A percentile compares a stretch with the other conserved stretches of the same genome.
Conservation (phyloP, 2,113 vertebrate genomes). For the Crotalus horridus region DNA sequence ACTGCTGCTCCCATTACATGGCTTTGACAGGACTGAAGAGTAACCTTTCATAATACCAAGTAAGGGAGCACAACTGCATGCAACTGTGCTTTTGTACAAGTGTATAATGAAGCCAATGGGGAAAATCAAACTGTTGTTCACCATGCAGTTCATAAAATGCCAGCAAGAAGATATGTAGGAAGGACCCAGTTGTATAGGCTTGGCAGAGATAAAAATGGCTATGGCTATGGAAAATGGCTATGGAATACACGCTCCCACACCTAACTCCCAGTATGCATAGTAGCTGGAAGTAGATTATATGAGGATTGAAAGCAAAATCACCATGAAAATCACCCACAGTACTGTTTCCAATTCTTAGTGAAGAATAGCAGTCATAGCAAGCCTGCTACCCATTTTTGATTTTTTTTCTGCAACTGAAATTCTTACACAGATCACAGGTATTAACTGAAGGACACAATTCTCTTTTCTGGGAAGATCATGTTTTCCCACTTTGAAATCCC, state of each 20-base stretch:
- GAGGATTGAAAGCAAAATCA: neutral
- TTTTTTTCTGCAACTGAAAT: neutral
- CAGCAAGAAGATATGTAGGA: neutral
- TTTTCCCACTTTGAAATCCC: neutral
- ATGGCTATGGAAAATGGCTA: neutral
- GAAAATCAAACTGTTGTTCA: neutral
- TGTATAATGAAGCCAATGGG: neutral
- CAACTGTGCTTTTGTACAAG: neutral
- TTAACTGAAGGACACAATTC: neutral
- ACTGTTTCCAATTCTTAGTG: neutral
- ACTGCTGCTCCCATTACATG: neutral
- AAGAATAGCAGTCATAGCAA: neutral
- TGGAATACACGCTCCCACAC: neutral
- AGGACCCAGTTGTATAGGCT: neutral
- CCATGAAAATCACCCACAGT: neutral
- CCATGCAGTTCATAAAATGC: neutral
- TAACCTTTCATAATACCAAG: neutral
- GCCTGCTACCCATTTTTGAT: neutral
- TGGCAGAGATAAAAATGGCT: neutral
- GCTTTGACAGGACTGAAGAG: neutral
- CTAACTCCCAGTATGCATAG: neutral
- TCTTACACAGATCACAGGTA: neutral
- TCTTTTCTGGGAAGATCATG: neutral
- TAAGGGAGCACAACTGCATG: neutral
- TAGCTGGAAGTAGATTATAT: neutral